Evolutionary conservation across 2,113 vertebrate genomes (phyloP), one percentile per base, ranked within the genome.

Genomic region (Daphoenositta chrysoptera): DNA sequence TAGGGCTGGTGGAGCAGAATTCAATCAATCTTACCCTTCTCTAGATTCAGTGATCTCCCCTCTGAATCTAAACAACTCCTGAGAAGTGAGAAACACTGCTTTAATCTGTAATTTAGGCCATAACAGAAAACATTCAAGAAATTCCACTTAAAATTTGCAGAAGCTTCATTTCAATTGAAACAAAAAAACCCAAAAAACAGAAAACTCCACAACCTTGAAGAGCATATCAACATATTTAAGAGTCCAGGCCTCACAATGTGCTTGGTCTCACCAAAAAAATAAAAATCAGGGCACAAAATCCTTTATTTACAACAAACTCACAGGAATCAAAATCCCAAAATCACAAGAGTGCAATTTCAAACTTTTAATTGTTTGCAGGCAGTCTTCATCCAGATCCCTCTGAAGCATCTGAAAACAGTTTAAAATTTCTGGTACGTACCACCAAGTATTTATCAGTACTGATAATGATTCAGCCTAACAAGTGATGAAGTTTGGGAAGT

Each of bases 121-220:
- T 11, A 64, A 37, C 1, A 77, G 15, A 73, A 88, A 80, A 47
- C 3, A 35, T 15, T 48, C n/a, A 63, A 87, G 20, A 66, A 87
- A 70, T 60, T 64, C 11, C 9, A 20, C 27, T 78, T 73, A 23
- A 0, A 58, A 58, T 48, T 69, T 53, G 5, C 14, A 66, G 21
- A 81, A 50, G 3, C 1, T 61, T 70, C 8, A 15, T 65, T 85
- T 78, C 51, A 65, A 39, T 50, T 26, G 8, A 85, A 90, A 75
- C 13, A 51, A 50, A 57, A 23, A 30, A 35, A 2, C 2, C 6
- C 11, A n/a, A 39, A 8, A 73, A 42, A 33, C 3, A n/a, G 33
- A 63, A 47, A 54, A 17, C 0, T 3, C 3, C 2, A 7, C 3
- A 73, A 8, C 22, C 6, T 40, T 53, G n/a, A 66, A 40, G 6